A percentile compares a stretch with the other conserved stretches of the same genome.
These are phyloP conservation scores for Tenrec ecaudatus DNA, from an alignment of 2,113 vertebrate species.

Conservation along the genomic window DNA sequence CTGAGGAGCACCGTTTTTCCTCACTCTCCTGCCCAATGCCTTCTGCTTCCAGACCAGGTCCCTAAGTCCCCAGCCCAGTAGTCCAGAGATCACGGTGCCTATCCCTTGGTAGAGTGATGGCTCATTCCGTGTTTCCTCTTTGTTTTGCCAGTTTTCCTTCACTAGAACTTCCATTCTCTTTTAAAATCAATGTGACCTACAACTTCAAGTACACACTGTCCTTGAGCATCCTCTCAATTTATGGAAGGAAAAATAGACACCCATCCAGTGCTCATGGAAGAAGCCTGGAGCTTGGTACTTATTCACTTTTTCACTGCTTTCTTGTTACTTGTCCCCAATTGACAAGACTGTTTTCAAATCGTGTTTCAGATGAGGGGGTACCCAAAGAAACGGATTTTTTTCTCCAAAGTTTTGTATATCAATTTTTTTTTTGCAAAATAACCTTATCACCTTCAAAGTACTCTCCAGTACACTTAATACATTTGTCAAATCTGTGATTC, in stretches of 20 bases:
- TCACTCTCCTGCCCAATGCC: neutral
- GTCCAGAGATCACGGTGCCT: neutral
- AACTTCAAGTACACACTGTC: neutral
- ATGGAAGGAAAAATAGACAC: neutral
- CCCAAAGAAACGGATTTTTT: no score
- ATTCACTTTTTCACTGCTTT: neutral
- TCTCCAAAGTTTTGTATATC: no score
- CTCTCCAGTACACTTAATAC: no score
- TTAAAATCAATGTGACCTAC: neutral
- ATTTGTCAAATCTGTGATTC: no score
- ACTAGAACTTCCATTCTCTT: neutral
- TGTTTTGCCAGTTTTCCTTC: neutral
- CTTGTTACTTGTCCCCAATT: neutral
- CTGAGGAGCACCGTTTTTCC: neutral
- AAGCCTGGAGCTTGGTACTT: neutral
- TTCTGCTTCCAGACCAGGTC: no score
- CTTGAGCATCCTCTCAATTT: neutral
- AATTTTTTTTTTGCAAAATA: no score
- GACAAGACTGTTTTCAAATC: neutral
- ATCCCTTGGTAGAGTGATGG: neutral
- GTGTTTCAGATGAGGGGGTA: neutral
- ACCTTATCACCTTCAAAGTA: no score
- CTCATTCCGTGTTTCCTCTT: neutral
- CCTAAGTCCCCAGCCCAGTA: neutral
- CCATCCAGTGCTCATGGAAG: neutral